Evolutionary conservation across 1,140 invertebrate species (phyloP).

Genomic region (Drosophila busckii): DNA sequence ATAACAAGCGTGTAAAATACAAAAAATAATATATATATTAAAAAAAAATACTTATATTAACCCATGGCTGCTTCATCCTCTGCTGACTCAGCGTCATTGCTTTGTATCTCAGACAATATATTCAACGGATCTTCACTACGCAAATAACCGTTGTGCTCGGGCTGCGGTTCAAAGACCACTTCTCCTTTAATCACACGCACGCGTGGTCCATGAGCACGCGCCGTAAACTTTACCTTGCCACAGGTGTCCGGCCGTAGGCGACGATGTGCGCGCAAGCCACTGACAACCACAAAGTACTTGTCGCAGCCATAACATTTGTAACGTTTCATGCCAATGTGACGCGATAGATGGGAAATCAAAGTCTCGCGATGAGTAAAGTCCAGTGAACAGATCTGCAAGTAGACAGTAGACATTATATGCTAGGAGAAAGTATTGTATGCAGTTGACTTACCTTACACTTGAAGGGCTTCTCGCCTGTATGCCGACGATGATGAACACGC

Average conservation of each 20-base stretch:
- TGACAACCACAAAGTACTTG: constrained; percentile 70
- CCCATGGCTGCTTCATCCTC: background rate
- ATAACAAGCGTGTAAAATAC: too few relatives aligned
- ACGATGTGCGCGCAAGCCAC: constrained; percentile 69
- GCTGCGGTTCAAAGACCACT: constrained; percentile 66
- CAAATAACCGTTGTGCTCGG: constrained; percentile 64
- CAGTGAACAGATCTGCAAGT: constrained; percentile 53
- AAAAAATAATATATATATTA: constrained; percentile 38
- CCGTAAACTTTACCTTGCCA: constrained; percentile 67
- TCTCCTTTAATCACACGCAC: constrained; percentile 66
- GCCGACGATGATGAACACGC: constrained; percentile 88
- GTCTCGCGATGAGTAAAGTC: constrained; percentile 74
- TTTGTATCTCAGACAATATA: constrained; percentile 46
- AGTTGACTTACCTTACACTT: constrained; percentile 84
- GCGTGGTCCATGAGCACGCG: constrained; percentile 66
- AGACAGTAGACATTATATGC: background rate
- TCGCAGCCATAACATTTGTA: constrained; percentile 76
- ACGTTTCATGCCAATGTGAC: constrained; percentile 76
- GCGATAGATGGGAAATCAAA: constrained; percentile 68
- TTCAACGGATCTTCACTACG: constrained; percentile 68
- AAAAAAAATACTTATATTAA: constrained; percentile 10
- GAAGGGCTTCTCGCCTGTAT: constrained; percentile 92
- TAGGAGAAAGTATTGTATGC: background rate
- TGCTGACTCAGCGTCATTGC: constrained; percentile 5
- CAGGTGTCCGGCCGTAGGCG: constrained; percentile 65